Evolutionary conservation across 2,888 invertebrate genomes (phyloP).

Genomic region (Drosophila planitibia): DNA sequence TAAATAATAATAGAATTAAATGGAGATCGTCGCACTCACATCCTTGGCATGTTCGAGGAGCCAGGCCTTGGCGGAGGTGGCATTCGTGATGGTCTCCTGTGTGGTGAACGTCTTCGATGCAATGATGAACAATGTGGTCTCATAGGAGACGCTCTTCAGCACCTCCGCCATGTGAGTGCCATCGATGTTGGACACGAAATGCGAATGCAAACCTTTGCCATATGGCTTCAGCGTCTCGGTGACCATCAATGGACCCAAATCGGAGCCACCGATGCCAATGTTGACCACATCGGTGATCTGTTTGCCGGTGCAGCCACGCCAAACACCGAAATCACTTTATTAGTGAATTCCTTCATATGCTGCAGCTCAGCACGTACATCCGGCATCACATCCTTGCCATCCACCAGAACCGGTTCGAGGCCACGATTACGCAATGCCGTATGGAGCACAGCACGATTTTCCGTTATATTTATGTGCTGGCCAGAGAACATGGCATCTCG

Average conservation of each 20-base stretch:
- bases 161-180: constrained; percentile 99
- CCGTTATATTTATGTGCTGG: constrained; percentile 99
- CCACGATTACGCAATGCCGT: constrained; percentile 95
- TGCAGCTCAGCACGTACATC: constrained; percentile 95
- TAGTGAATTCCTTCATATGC: constrained; percentile 97
- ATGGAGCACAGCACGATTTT: constrained; percentile 97
- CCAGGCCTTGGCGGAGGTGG: constrained; percentile 98
- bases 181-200: constrained; percentile 99
- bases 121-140: constrained; percentile 98
- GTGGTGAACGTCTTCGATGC: constrained; percentile 99
- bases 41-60: constrained; percentile 94
- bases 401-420: constrained; percentile 90
- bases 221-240: constrained; percentile 98
- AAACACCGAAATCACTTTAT: constrained; percentile 89
- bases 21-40: constrained; percentile 86
- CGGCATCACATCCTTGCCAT: constrained; percentile 96
- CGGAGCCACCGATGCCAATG: constrained; percentile 99
- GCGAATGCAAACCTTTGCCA: constrained; percentile 92
- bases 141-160: constrained; percentile 94
- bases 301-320: constrained; percentile 95
- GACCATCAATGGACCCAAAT: constrained; percentile 99
- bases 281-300: constrained; percentile 98
- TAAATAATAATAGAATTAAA: not conserved
- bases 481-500: constrained; percentile 97
- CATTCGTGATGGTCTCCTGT: constrained; percentile 99